Conservation (phyloP, 2,113 vertebrate genomes). For the Cavia aperea region DNA sequence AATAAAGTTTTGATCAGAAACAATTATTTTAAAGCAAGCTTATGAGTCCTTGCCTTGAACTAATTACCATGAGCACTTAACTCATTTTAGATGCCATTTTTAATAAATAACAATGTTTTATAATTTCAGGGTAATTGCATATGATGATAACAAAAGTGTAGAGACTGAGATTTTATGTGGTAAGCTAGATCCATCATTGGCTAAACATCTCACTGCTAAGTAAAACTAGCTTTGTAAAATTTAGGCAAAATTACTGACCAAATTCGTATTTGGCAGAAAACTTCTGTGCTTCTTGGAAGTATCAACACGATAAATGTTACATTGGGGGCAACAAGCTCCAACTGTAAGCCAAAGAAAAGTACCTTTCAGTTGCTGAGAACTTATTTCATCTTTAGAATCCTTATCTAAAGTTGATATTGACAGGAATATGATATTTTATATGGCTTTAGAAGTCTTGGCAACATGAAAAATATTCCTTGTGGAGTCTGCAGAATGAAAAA, state of each 20-base stretch:
- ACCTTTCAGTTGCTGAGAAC: background rate
- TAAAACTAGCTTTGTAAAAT: background rate
- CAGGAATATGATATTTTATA: background rate
- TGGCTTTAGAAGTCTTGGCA: background rate
- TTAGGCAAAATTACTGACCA: background rate
- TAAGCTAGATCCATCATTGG: background rate
- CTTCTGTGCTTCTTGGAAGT: background rate
- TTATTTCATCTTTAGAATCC: background rate
- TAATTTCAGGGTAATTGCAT: background rate
- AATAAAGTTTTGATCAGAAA: background rate
- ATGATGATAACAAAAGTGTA: background rate
- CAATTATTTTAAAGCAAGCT: background rate
- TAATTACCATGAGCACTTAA: background rate
- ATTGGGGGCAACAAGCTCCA: background rate
- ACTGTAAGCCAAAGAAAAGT: background rate
- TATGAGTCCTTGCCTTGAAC: background rate
- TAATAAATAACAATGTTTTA: background rate
- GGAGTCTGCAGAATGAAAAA: background rate
- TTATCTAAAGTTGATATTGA: constrained; percentile 1
- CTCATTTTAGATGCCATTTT: background rate
- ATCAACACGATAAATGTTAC: background rate
- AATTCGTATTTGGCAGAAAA: background rate
- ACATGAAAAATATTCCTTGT: constrained; percentile 5
- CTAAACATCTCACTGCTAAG: background rate
- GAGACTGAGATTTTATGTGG: background rate